Evolutionary conservation across 2,113 vertebrate species (phyloP), one percentile per base, ranked within the genome.

Genomic region (Centropus unirufus): DNA sequence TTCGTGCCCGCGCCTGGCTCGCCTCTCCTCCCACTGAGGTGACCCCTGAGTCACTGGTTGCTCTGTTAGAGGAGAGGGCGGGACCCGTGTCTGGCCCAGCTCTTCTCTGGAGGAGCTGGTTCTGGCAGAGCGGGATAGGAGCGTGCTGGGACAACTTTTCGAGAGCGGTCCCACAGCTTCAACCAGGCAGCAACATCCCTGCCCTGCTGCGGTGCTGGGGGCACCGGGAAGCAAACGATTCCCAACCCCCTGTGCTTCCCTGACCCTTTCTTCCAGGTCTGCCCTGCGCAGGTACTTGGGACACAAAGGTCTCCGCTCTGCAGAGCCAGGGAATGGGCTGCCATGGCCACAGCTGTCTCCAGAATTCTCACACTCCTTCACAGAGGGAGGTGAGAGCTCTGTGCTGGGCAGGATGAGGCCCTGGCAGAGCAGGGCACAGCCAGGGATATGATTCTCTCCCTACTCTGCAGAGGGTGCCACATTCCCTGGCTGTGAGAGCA

Each of bases 181-280:
- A 49, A n/a, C 47, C 63, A 6, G 54, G 51, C 40, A 18, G 16
- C 1, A 0, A 2, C 1, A 0, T 32, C 47, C 58, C 46, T 6
- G 2, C 52, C 12, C 6, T 3, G 81, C 49, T 34, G 16, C 8
- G 3, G 10, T 20, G 16, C 46, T 32, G 30, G 17, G 40, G 40
- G 47, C 14, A 2, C 14, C 2, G 4, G 34, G 26, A 39, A 27
- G 36, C 17, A 27, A 12, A 61, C 2, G 4, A 39, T 30, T 34
- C 23, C 63, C 54, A 7, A 1, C 14, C 5, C 42, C 11, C 26
- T 0, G 3, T 1, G 2, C 11, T 52, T 9, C 52, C 10, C n/a
- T 0, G 0, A n/a, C 24, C 47, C 19, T 19, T 4, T 36, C 12
- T 46, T 10, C 52, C 19, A 0, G 22, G 3, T 73, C 44, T n/a